Evolutionary conservation across 2,888 invertebrate genomes (phyloP).

Genomic region (Onchidella celtica): DNA sequence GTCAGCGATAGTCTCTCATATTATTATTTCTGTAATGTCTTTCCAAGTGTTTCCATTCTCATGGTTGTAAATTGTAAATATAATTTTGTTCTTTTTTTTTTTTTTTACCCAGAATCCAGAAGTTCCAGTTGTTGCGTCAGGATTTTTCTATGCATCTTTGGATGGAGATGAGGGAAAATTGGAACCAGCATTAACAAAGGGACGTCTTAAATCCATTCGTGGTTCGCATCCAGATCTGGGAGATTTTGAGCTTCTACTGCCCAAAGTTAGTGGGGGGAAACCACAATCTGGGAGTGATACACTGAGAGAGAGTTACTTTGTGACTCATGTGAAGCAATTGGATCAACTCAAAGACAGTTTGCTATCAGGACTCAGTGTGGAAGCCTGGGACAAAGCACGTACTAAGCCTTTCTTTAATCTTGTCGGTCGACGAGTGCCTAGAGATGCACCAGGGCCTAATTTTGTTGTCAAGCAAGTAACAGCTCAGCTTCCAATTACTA

Average conservation of each 20-base stretch:
- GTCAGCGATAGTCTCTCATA: too few species aligned
- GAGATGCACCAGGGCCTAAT: constrained; percentile 77
- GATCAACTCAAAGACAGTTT: constrained; percentile 74
- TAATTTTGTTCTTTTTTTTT: constrained; percentile 7
- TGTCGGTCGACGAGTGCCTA: constrained; percentile 72
- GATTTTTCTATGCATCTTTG: constrained; percentile 81
- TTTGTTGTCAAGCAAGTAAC: constrained; percentile 80
- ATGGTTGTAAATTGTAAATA: not conserved
- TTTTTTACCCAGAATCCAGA: constrained; percentile 59
- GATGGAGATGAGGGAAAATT: constrained; percentile 82
- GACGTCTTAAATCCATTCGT: constrained; percentile 83
- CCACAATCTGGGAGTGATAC: constrained; percentile 47
- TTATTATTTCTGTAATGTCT: too few species aligned
- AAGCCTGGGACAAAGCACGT: constrained; percentile 72
- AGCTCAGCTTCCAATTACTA: constrained; percentile 86
- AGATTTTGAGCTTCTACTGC: constrained; percentile 86
- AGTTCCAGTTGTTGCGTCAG: constrained; percentile 69
- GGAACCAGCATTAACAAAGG: constrained; percentile 68
- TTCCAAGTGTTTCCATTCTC: too few species aligned
- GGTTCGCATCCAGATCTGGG: constrained; percentile 91
- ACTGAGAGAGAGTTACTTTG: constrained; percentile 69
- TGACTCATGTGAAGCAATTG: constrained; percentile 68
- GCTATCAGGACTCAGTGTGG: constrained; percentile 67
- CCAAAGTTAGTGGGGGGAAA: too few species aligned
- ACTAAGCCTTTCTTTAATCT: constrained; percentile 71